These are phyloP conservation scores for Sylvietta virens DNA, from an alignment of 2,113 vertebrate species.

Conservation along the genomic window DNA sequence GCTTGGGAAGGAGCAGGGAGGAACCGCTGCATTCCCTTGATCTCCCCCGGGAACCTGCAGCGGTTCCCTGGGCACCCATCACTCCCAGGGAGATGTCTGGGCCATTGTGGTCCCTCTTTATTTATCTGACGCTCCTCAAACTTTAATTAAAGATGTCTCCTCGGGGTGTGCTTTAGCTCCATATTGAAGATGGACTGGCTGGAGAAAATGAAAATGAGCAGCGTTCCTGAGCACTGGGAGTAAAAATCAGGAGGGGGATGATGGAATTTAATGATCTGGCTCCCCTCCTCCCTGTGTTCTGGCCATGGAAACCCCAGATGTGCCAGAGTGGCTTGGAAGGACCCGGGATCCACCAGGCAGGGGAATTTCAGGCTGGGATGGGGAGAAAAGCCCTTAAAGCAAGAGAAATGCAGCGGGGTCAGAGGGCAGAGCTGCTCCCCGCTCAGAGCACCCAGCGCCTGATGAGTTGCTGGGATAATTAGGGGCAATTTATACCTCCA, in stretches of 20 bases:
- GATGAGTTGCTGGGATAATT: conserved; percentile 42
- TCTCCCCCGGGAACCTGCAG: conserved; percentile 43
- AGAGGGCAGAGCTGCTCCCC: conserved; percentile 35
- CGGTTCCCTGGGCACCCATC: not conserved
- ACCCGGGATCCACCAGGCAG: accelerated
- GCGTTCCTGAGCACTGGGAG: not conserved
- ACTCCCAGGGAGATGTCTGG: not conserved
- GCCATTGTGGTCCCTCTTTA: not conserved
- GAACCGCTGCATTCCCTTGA: not conserved
- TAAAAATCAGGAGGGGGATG: not conserved
- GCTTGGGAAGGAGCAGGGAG: conserved; percentile 16
- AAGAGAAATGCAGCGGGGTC: conserved; percentile 25
- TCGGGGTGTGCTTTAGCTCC: not conserved
- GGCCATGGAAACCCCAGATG: not conserved
- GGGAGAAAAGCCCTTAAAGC: conserved; percentile 36
- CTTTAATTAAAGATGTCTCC: conserved; percentile 43
- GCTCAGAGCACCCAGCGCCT: not conserved
- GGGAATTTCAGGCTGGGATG: not conserved
- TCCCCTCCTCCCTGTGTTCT: accelerated
- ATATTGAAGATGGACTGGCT: not conserved
- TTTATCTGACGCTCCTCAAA: conserved; percentile 7
- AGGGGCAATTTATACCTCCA: conserved; percentile 61
- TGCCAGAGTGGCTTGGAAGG: not conserved
- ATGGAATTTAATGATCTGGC: not conserved
- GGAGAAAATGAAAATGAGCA: conserved; percentile 12